Percentiles rank a stretch among this genome's conserved stretches.
Evolutionary conservation across 53 echinoderm and acorn worm species (phyloP).

Genomic region (Holothuria scabra): DNA sequence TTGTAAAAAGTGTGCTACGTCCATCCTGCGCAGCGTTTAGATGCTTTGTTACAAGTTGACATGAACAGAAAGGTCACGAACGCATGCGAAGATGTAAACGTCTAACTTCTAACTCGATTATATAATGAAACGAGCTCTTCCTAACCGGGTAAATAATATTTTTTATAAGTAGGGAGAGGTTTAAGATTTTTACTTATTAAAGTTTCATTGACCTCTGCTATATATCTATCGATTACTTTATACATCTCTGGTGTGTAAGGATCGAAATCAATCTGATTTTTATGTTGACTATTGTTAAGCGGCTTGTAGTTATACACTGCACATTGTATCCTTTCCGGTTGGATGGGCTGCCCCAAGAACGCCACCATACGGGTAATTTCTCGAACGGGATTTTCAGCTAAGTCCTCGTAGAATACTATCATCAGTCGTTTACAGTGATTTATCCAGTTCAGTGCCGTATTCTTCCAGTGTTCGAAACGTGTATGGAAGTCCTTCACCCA

Average conservation of each 20-base stretch:
- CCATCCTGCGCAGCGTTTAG: too few species aligned
- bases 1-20: too few species aligned
- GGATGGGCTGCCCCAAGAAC: conserved; percentile 20
- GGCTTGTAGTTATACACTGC: conserved; percentile 21
- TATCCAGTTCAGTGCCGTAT: conserved; percentile 27
- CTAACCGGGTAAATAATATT: not conserved
- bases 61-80: too few species aligned
- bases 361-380: conserved; percentile 36
- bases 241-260: conserved; percentile 51
- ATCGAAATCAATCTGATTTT: conserved; percentile 21
- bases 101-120: too few species aligned
- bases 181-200: conserved; percentile 13
- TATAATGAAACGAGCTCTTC: too few species aligned
- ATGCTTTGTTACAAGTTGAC: too few species aligned
- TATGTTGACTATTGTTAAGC: conserved; percentile 6
- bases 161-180: conserved; percentile 41
- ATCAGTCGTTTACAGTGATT: conserved; percentile 28
- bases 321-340: conserved; percentile 24
- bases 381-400: conserved; percentile 6
- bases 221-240: conserved; percentile 35
- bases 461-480: not conserved
- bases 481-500: conserved; percentile 5
- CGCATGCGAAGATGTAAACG: too few species aligned
- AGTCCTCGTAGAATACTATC: conserved; percentile 45
- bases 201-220: conserved; percentile 50